Base-by-base conservation (phyloP, 1,140 invertebrate genomes). In the Conus betulinus region DNA sequence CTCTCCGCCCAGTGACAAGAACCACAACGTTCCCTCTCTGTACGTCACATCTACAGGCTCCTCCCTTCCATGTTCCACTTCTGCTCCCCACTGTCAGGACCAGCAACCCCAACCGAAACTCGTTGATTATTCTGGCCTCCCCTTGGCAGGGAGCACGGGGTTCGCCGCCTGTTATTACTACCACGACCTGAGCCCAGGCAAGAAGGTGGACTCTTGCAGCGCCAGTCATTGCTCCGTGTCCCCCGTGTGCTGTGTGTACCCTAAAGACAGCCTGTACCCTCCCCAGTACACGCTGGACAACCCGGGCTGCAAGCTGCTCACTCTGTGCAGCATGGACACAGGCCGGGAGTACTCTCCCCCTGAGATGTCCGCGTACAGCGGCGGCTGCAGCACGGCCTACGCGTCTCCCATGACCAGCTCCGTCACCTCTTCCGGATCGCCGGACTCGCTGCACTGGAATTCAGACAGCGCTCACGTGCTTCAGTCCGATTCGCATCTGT, bases 1-100 rank as follows among this genome's bases (percentile, higher is more conserved):
- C 79, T 81, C 51, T 51, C 79, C 79, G 10, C 79, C 52, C 79
- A 81, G 79, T 23, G 79, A 81, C 79, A 81, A 23, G 39, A 81
- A 81, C 79, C 79, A 81, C 79, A 81, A 81, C 79, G 13, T 81
- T 15, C 27, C 79, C 20, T 6, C 79, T 11, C 17, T 55, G 79
- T 53, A 53, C 51, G 79, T 52, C 67, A 71, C 67, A 6, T 71
- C 67, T 6, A 20, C 67, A 6, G 67, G 23, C 8, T 6, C 15
- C 13, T 6, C 15, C 67, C 17, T 71, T 71, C 67, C 20, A 11
- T 71, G 67, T 23, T 23, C 67, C 0, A 71, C 57, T 8, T 60
- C 67, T 71, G 13, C 0, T 11, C 51, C 57, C n/a, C 20, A 83
- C 52, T 7, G 15, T n/a, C n/a, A 55, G 23, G 39, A 0, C 15